Evolutionary conservation across 2,797 vertebrate genomes (phyloP), one percentile per base, ranked within the genome.

Genomic region (Sebastes glaucus): DNA sequence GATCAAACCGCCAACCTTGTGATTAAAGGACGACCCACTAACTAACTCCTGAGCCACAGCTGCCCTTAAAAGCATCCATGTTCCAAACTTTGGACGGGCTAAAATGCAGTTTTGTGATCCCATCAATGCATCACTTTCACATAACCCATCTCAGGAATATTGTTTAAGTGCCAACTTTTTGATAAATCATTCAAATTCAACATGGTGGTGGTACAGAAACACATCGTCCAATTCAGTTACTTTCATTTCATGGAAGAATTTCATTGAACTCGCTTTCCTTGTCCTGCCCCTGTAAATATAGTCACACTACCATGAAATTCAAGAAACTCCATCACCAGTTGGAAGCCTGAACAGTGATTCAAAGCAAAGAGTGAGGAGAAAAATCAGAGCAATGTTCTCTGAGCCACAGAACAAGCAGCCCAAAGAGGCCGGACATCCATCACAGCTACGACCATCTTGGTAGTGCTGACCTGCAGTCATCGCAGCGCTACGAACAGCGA

Each of bases 381-480:
- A 64, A 63, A 49, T 5, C 52, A 25, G 25, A 82, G 18, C 28
- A 11, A 11, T 75, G 52, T 7, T 77, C 56, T 63, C 35, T 80
- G 23, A 25, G 64, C 25, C 62, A 65, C n/a, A 56, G 59, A 59
- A 74, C 11, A 53, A 71, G 64, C 22, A 28, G 38, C 35, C 35
- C 56, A 81, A 72, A 63, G 68, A 80, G 53, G 49, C 57, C 38
- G 61, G 62, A 83, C 62, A 87, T 88, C 62, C 59, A 85, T 92
- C 87, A 80, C 25, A 67, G 74, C 79, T 77, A 81, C 77, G 74
- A 84, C 71, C 68, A 38, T 71, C 25, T 55, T 65, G 59, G 77
- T 73, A 35, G 72, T 67, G 78, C 78, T 83, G 87, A 86, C 79
- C 84, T 55, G 74, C 30, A 86, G 74, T 85, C 71, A 81, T 61